phyloP scores from a whole-genome alignment of 2,888 invertebrate genomes.

The Eupithecia dodoneata region DNA sequence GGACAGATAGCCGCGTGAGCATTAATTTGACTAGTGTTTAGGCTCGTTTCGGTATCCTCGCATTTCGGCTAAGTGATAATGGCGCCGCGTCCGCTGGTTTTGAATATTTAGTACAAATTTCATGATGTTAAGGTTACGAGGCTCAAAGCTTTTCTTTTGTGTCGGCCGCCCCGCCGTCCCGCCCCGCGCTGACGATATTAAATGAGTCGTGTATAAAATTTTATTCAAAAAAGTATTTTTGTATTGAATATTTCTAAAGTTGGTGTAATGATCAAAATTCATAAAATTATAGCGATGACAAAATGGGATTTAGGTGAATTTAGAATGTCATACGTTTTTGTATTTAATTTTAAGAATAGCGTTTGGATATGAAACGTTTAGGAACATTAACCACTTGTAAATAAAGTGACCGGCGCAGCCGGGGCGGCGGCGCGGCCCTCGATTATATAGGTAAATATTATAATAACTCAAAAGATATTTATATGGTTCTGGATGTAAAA shows the following conservation, averaged over 20 bases:
- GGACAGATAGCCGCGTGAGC: conserved; percentile 51
- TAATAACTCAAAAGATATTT: conserved; percentile 84
- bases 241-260: conserved; percentile 86
- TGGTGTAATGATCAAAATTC: conserved; percentile 85
- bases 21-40: conserved; percentile 79
- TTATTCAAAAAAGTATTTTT: conserved; percentile 85
- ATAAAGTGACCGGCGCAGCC: conserved; percentile 75
- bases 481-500: conserved; percentile 85
- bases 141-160: conserved; percentile 83
- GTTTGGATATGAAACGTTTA: conserved; percentile 86
- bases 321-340: conserved; percentile 84
- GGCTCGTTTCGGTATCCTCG: conserved; percentile 84
- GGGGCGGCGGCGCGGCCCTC: conserved; percentile 67
- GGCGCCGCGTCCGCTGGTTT: conserved; percentile 79
- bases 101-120: conserved; percentile 85
- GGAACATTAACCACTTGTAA: conserved; percentile 89
- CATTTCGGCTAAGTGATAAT: conserved; percentile 83
- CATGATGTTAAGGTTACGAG: conserved; percentile 84
- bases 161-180: conserved; percentile 68
- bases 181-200: conserved; percentile 64
- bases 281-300: conserved; percentile 82
- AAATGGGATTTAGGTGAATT: conserved; percentile 81
- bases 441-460: conserved; percentile 83
- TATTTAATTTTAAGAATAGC: conserved; percentile 86
- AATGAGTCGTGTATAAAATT: conserved; percentile 83